phyloP scores from a whole-genome alignment of 2,888 invertebrate species.

The Diaphora mendica region DNA sequence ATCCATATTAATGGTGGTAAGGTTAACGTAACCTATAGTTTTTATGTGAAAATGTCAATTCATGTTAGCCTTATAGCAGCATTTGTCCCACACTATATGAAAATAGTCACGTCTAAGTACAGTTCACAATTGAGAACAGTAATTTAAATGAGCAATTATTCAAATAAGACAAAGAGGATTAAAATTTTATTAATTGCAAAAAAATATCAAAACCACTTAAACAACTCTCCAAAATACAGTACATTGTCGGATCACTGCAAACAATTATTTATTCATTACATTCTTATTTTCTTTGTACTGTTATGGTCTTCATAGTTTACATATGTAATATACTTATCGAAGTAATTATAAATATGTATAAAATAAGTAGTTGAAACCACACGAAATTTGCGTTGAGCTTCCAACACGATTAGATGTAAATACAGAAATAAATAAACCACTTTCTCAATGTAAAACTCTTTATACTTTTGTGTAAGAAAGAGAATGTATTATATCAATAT shows the following conservation, averaged over 20 bases:
- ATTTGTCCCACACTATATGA: not conserved
- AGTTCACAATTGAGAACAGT: not conserved
- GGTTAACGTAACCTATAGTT: not conserved
- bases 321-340: constrained; percentile 57
- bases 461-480: constrained; percentile 31
- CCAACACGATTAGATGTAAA: constrained; percentile 87
- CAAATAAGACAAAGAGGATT: not conserved
- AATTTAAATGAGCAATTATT: not conserved
- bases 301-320: constrained; percentile 47
- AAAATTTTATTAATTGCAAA: not conserved
- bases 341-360: constrained; percentile 52
- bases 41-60: constrained; percentile 11
- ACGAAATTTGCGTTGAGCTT: constrained; percentile 87
- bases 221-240: not conserved
- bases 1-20: not conserved
- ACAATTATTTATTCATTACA: constrained; percentile 21
- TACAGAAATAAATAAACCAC: constrained; percentile 71
- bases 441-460: constrained; percentile 46
- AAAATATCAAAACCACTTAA: not conserved
- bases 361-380: constrained; percentile 76
- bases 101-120: not conserved
- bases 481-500: constrained; percentile 23
- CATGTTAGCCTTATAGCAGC: not conserved
- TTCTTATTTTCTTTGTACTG: constrained; percentile 16
- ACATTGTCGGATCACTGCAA: constrained; percentile 21